Conservation (phyloP, 2,113 vertebrate genomes). For the Trematomus loennbergii region DNA sequence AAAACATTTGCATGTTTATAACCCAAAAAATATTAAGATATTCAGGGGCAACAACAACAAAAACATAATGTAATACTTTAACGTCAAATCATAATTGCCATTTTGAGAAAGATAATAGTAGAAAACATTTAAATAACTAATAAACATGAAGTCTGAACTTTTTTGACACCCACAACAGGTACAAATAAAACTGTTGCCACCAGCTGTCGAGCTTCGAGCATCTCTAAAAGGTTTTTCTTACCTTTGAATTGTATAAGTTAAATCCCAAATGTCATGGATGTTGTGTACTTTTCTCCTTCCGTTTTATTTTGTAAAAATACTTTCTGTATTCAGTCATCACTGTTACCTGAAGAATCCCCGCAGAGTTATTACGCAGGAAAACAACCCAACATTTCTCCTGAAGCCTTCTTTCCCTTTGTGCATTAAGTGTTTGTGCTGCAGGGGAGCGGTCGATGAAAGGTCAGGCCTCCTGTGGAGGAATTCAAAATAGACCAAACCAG, state of each 20-base stretch:
- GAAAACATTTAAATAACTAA: slow-evolving; percentile 28
- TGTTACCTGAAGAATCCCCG: slow-evolving; percentile 28
- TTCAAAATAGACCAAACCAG: slow-evolving; percentile 41
- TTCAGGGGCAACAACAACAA: slow-evolving; percentile 1
- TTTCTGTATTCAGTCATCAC: slow-evolving; percentile 1
- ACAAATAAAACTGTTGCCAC: background rate
- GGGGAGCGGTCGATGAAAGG: slow-evolving; percentile 48
- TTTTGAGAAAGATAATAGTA: slow-evolving; percentile 18
- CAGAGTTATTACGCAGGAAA: slow-evolving; percentile 7
- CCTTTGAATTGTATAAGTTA: background rate
- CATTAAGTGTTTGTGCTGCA: too few species aligned
- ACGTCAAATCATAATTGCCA: slow-evolving; percentile 25
- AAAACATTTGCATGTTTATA: slow-evolving; percentile 34
- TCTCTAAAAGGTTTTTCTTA: background rate
- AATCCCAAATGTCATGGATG: slow-evolving; percentile 38
- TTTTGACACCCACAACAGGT: background rate
- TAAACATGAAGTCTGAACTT: slow-evolving; percentile 2
- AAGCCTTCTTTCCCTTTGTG: background rate
- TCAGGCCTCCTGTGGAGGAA: slow-evolving; percentile 22
- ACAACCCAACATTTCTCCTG: slow-evolving; percentile 7
- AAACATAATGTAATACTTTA: slow-evolving; percentile 30
- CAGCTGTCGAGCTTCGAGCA: too few species aligned
- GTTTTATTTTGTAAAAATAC: background rate
- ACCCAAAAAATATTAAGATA: slow-evolving; percentile 18
- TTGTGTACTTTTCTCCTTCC: background rate